phyloP scores from a whole-genome alignment of 2,113 vertebrate genomes.

The Stigmatopora argus region DNA sequence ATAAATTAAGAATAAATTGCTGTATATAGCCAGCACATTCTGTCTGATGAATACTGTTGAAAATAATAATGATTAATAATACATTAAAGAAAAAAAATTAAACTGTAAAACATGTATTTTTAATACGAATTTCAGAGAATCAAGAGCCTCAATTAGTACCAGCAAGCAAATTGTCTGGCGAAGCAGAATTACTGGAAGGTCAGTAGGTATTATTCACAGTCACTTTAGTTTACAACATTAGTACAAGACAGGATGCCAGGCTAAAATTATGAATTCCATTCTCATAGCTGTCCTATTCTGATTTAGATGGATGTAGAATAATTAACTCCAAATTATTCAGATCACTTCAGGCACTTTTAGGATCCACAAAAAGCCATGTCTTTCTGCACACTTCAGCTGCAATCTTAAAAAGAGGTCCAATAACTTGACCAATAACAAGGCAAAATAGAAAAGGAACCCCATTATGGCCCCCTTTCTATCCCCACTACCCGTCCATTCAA shows the following conservation, averaged over 20 bases:
- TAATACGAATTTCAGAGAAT: slow-evolving; percentile 85
- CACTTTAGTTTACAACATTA: slow-evolving; percentile 99
- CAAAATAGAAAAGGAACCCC: slow-evolving; percentile 68
- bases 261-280: slow-evolving; percentile 99
- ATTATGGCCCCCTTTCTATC: slow-evolving; percentile 43
- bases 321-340: slow-evolving; percentile 99
- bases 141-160: slow-evolving; percentile 90
- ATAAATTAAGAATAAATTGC: slow-evolving; percentile 1
- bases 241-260: slow-evolving; percentile 91
- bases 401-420: slow-evolving; percentile 89
- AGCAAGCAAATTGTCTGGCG: slow-evolving; percentile 87
- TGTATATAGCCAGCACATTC: slow-evolving; percentile 56
- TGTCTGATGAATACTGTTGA: slow-evolving; percentile 66
- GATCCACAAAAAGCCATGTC: slow-evolving; percentile 88
- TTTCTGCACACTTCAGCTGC: slow-evolving; percentile 87
- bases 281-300: slow-evolving; percentile 98
- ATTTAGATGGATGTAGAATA: slow-evolving; percentile 99
- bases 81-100: slow-evolving; percentile 67
- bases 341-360: slow-evolving; percentile 99
- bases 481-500: slow-evolving; percentile 36
- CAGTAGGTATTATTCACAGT: slow-evolving; percentile 98
- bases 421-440: slow-evolving; percentile 93
- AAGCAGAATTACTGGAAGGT: slow-evolving; percentile 96
- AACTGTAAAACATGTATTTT: slow-evolving; percentile 77
- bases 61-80: slow-evolving; percentile 72